Base-by-base conservation (phyloP, 2,888 invertebrate genomes). In the Eulithis testata region DNA sequence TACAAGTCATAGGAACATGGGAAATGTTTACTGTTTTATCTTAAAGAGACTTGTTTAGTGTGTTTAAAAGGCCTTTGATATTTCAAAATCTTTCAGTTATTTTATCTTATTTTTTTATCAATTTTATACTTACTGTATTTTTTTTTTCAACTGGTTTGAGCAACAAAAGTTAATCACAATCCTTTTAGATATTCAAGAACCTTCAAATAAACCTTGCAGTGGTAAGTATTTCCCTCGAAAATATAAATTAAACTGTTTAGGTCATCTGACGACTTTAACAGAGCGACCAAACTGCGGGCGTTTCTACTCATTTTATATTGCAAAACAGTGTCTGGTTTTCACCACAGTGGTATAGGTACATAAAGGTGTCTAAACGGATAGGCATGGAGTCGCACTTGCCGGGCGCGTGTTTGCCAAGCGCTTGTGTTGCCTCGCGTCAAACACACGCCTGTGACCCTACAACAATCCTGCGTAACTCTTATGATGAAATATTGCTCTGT, bases 1-100 rank as follows among this genome's bases (percentile, higher is more conserved):
- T 66, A 70, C 63, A 68, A 70, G 63, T 63, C 63, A 63, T 62
- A 50, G 54, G 63, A 60, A 66, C 66, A 56, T 57, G 55, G 56
- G 50, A n/a, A 56, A 49, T 58, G 54, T 58, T 62, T 53, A 44
- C 57, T 63, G 44, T 56, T 56, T 50, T 47, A 58, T 50, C 40
- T 58, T 40, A 4, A 40, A 45, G 55, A 40, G 21, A 50, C 27
- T 59, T 63, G 63, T 57, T 63, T 47, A 47, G 50, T 52, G 11
- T 14, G 14, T 31, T 44, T 11, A 11, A 40, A 40, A 14, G 12
- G 7, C 14, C 1, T 40, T 11, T 40, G 40, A 8, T 40, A 11
- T 5, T 31, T 5, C 4, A 31, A 31, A 31, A 31, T 31, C 31
- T 31, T 31, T 31, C 3, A 21, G 21, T 21, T 1, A 21, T 21